Base-by-base conservation (phyloP, 2,113 vertebrate genomes). In the Chloroceryle aenea region DNA sequence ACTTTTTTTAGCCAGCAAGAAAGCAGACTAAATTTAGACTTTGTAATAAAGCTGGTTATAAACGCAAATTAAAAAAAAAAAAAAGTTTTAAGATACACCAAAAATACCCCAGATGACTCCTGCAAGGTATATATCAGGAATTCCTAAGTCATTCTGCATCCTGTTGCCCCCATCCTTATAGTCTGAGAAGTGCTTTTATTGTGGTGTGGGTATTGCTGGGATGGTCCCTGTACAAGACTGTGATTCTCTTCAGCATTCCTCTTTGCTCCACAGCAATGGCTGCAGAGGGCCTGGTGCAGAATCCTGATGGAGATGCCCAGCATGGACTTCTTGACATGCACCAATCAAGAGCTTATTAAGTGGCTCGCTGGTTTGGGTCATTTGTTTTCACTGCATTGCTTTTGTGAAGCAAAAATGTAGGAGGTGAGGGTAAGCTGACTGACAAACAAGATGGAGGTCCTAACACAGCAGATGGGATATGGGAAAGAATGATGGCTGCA, bases 201-300 rank as follows among this genome's bases (percentile, higher is more conserved):
- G 34, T 62, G 23, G 20, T 38, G 19, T 38, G 20, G 36, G 38
- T 71, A 27, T 45, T 36, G 29, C 43, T 85, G 61, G 38, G 42
- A 42, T 62, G 29, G 55, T 66, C 34, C 32, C 25, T 42, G 14
- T 53, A 42, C 25, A 50, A 40, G 16, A 3, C 34, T 34, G 6
- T 50, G 61, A 50, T 40, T 86, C 21, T 50, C 19, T 67, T 36
- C 64, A 77, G 21, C 4, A 14, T 22, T 9, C 1, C 0, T 32
- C 63, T 80, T 72, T 64, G 16, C 61, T 74, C 34, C 6, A 3
- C 19, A 16, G 73, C 25, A 22, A 5, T 25, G 18, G 29, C 47
- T 85, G 13, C 6, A 10, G 0, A 0, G 21, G 5, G 4, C 61
- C 26, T 55, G 47, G 22, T 19, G n/a, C 29, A 76, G 83, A 82